phyloP scores from a whole-genome alignment of 2,797 vertebrate species.

The Periparus ater region DNA sequence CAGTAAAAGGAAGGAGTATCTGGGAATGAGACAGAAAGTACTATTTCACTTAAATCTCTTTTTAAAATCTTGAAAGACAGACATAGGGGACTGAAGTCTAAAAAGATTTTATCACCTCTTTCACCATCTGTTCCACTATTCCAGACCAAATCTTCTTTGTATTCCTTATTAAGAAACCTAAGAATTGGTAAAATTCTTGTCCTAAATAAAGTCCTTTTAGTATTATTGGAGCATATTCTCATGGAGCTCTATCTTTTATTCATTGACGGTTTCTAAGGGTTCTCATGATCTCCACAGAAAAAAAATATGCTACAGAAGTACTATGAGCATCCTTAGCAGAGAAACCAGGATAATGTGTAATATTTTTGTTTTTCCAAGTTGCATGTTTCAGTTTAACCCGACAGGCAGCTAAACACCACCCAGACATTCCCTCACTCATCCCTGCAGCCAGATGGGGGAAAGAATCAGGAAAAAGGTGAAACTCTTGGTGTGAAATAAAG shows the following conservation, averaged over 20 bases:
- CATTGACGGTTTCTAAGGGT: neutral
- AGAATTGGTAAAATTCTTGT: conserved; percentile 2
- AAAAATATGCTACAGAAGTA: neutral
- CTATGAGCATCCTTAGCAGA: neutral
- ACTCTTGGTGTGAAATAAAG: neutral
- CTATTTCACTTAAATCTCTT: neutral
- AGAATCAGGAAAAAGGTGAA: neutral
- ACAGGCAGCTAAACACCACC: neutral
- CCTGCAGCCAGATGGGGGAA: neutral
- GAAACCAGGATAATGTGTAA: neutral
- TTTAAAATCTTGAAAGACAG: neutral
- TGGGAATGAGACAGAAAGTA: neutral
- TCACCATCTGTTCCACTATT: neutral
- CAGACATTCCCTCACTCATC: neutral
- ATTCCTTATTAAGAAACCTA: neutral
- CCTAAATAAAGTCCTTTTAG: neutral
- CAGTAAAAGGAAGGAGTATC: neutral
- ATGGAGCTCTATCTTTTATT: neutral
- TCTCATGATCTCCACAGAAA: neutral
- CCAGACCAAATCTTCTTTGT: neutral
- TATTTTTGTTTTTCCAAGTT: neutral
- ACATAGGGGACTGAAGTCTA: neutral
- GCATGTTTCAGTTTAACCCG: neutral
- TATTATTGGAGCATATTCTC: neutral
- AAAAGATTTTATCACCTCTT: neutral